Base-by-base conservation (phyloP, 2,113 vertebrate genomes). In the Ageneiosus marmoratus region DNA sequence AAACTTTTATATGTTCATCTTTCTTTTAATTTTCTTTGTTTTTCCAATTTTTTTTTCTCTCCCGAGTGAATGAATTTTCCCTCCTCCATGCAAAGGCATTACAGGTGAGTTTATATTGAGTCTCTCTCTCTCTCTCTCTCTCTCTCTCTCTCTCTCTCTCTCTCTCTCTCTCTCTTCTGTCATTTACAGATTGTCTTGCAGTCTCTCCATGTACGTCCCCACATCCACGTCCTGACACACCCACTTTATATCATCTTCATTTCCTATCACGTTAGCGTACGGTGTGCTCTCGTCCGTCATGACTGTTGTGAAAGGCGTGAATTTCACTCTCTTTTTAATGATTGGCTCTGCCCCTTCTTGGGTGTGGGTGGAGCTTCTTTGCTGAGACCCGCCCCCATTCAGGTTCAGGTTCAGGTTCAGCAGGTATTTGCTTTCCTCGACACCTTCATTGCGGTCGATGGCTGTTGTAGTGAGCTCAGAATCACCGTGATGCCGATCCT, bases 141-240 rank as follows among this genome's bases (percentile, higher is more conserved):
- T 86, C 89, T n/a, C n/a, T n/a, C n/a, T n/a, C n/a, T n/a, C n/a
- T n/a, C n/a, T n/a, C n/a, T 92, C 88, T 10, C 62, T 87, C 75
- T 87, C 85, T 86, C 88, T 87, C 91, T 1, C 18, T 12, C 46
- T 12, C 44, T 86, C 91, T 92, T 93, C 91, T 86, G 83, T 88
- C 90, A 90, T 92, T 96, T 92, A 98, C 96, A 98, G 95, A 95
- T 95, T 97, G 95, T 99, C 97, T 93, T 98, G 97, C 91, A 99
- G 95, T 91, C 97, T 95, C 88, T 97, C 97, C 97, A 99, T 96
- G 89, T 99, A 99, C 91, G 96, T 96, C 92, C 96, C 96, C 89
- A 97, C 94, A 91, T 97, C 96, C 96, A 97, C 94, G 85, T 99
- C 97, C 91, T 96, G 97, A 91, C 97, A 99, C 77, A 99, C 97